Conservation (phyloP, 2,888 invertebrate species). For the Onchidella celtica region DNA sequence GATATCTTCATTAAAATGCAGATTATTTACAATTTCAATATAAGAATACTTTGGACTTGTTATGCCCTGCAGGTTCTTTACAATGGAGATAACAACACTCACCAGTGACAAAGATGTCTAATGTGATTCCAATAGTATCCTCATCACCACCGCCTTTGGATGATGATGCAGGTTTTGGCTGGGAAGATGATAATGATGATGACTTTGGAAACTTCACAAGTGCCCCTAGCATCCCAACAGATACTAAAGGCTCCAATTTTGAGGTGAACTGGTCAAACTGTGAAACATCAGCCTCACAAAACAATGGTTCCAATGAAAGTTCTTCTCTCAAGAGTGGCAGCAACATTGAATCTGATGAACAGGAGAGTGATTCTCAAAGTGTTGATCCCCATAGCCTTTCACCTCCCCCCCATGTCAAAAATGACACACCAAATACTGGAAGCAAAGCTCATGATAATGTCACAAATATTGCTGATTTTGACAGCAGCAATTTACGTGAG, state of each 20-base stretch:
- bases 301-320: neutral
- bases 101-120: slow-evolving; percentile 72
- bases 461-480: neutral
- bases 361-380: neutral
- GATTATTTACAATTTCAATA: too few species aligned
- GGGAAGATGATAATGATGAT: slow-evolving; percentile 68
- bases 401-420: too few species aligned
- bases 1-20: too few species aligned
- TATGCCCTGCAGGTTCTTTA: neutral
- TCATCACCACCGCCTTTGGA: slow-evolving; percentile 72
- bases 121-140: slow-evolving; percentile 72
- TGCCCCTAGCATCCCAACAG: slow-evolving; percentile 16
- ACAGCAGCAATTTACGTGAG: neutral
- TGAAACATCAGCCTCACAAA: neutral
- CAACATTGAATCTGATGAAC: neutral
- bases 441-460: neutral
- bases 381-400: neutral
- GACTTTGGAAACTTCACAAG: slow-evolving; percentile 62
- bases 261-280: slow-evolving; percentile 24
- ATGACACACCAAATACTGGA: neutral
- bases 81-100: too few species aligned
- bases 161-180: slow-evolving; percentile 59
- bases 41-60: too few species aligned
- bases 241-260: slow-evolving; percentile 6
- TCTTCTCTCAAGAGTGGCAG: neutral